Conservation (phyloP, 2,797 vertebrate genomes). For the Gallinago nigripennis region DNA sequence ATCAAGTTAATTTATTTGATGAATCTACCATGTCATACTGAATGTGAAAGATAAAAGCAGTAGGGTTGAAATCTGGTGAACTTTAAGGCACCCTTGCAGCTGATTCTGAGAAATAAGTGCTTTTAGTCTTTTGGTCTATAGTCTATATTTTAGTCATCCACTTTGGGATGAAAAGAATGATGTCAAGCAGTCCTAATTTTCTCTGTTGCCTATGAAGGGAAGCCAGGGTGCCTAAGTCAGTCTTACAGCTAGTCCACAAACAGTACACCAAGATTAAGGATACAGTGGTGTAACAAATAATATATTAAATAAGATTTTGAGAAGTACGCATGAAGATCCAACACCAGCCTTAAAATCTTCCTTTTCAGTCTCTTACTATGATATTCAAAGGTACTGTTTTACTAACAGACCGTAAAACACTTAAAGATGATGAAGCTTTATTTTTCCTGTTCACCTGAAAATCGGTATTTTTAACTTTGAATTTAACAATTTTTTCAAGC, state of each 20-base stretch:
- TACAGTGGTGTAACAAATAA: not conserved
- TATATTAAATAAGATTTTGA: not conserved
- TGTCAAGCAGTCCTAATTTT: not conserved
- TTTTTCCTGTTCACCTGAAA: not conserved
- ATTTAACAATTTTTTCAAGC: not conserved
- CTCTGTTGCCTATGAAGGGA: accelerated
- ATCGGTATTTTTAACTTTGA: not conserved
- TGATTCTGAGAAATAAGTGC: no score
- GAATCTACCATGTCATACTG: no score
- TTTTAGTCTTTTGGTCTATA: not conserved
- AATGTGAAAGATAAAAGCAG: no score
- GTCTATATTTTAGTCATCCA: not conserved
- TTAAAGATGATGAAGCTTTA: not conserved
- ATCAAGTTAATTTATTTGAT: no score
- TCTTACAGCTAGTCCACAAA: not conserved
- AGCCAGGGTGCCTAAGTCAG: not conserved
- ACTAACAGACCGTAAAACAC: not conserved
- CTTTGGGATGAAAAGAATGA: not conserved
- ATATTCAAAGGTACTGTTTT: not conserved
- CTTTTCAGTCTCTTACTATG: not conserved
- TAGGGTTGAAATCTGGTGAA: no score
- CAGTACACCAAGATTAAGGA: not conserved
- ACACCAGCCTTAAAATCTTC: not conserved
- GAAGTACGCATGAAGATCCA: not conserved
- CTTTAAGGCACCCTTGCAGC: no score